Evolutionary conservation across 2,797 vertebrate species (phyloP).

Genomic region (Sebastiscus tertius): DNA sequence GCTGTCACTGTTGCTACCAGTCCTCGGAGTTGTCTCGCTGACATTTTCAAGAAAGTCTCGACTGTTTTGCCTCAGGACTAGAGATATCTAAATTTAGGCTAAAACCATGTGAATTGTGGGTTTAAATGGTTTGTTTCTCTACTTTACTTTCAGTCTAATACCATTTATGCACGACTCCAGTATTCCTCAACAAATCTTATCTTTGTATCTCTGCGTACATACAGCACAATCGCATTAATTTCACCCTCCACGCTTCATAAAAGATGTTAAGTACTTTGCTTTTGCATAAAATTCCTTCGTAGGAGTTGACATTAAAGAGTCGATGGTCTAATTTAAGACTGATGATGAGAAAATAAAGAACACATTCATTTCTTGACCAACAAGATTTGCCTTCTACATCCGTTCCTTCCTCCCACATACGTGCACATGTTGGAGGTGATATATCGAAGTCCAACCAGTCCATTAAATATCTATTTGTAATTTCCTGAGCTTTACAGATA

Average conservation of each 20-base stretch:
- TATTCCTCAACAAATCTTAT: slow-evolving; percentile 20
- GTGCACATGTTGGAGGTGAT: slow-evolving; percentile 53
- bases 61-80: slow-evolving; percentile 21
- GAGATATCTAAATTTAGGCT: slow-evolving; percentile 41
- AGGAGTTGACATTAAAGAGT: slow-evolving; percentile 24
- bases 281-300: slow-evolving; percentile 12
- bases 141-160: neutral
- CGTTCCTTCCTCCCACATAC: slow-evolving; percentile 50
- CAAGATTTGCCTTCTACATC: slow-evolving; percentile 32
- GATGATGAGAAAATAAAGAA: slow-evolving; percentile 34
- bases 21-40: slow-evolving; percentile 27
- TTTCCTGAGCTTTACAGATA: slow-evolving; percentile 68
- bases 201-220: slow-evolving; percentile 20
- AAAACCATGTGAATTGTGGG: slow-evolving; percentile 3
- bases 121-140: slow-evolving; percentile 1
- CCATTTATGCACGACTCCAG: neutral
- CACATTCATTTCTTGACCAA: slow-evolving; percentile 47
- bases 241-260: slow-evolving; percentile 15
- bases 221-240: slow-evolving; percentile 14
- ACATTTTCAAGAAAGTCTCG: slow-evolving; percentile 39
- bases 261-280: slow-evolving; percentile 20
- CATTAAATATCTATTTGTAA: slow-evolving; percentile 75
- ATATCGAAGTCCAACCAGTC: slow-evolving; percentile 60
- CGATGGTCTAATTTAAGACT: slow-evolving; percentile 48
- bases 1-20: slow-evolving; percentile 29